These are phyloP conservation scores for Spisula subtruncata DNA, from an alignment of 2,888 invertebrate species.

Conservation along the genomic window DNA sequence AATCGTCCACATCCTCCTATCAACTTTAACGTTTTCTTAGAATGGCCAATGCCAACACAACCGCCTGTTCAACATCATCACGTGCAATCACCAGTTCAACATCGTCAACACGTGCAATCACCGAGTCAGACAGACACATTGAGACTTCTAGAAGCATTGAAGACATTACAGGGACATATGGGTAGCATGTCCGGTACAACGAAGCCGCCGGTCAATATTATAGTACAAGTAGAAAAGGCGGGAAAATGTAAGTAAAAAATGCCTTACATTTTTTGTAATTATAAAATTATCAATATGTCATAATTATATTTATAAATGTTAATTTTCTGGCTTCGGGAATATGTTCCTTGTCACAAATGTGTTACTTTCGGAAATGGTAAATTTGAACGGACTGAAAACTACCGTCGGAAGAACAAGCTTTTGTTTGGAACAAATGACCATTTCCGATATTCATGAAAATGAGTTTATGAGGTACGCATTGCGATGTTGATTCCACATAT, in stretches of 20 bases:
- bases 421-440: too few species aligned
- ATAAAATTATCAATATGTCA: too few species aligned
- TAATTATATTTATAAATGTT: too few species aligned
- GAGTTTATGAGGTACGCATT: too few species aligned
- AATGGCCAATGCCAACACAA: not conserved
- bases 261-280: too few species aligned
- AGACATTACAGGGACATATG: not conserved
- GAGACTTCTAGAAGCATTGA: slow-evolving; percentile 31
- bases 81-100: not conserved
- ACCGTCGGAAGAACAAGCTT: too few species aligned
- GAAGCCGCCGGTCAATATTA: slow-evolving; percentile 29
- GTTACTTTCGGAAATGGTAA: too few species aligned
- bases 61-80: not conserved
- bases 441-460: too few species aligned
- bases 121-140: slow-evolving; percentile 27
- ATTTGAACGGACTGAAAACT: too few species aligned
- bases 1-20: slow-evolving; percentile 25
- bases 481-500: too few species aligned
- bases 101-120: not conserved
- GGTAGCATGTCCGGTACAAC: not conserved
- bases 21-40: slow-evolving; percentile 37
- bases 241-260: slow-evolving; percentile 32
- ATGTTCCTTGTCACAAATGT: too few species aligned
- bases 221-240: slow-evolving; percentile 28
- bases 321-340: too few species aligned